Conservation (phyloP, 1,140 invertebrate genomes). For the Hyposmocoma kahamanoa region DNA sequence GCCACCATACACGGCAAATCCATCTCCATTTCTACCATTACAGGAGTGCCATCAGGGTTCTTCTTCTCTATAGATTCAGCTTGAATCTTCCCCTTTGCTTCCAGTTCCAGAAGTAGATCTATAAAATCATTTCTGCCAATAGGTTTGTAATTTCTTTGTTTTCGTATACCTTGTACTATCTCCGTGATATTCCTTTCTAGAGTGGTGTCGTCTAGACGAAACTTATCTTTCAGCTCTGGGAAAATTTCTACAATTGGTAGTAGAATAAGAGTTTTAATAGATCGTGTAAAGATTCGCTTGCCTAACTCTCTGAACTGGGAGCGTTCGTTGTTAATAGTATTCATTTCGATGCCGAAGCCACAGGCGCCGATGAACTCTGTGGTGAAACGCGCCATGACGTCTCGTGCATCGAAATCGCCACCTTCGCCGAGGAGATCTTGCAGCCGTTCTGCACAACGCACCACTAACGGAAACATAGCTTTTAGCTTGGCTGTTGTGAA, state of each 20-base stretch:
- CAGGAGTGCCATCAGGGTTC: constrained; percentile 25
- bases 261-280: not conserved
- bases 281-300: constrained; percentile 28
- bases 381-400: constrained; percentile 51
- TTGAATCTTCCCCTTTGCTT: constrained; percentile 30
- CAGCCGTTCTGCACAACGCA: constrained; percentile 56
- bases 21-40: constrained; percentile 29
- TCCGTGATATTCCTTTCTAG: constrained; percentile 40
- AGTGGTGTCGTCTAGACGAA: constrained; percentile 18
- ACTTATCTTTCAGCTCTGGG: constrained; percentile 14
- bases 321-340: constrained; percentile 60
- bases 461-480: constrained; percentile 71
- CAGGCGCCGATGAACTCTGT: constrained; percentile 69
- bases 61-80: constrained; percentile 48
- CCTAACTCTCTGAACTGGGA: constrained; percentile 65
- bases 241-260: constrained; percentile 17
- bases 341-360: constrained; percentile 70
- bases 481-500: constrained; percentile 77
- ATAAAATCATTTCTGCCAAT: constrained; percentile 72
- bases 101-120: constrained; percentile 71
- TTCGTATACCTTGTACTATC: constrained; percentile 39
- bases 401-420: constrained; percentile 28
- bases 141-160: constrained; percentile 51
- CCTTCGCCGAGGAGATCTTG: constrained; percentile 33
- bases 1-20: constrained; percentile 48